Evolutionary conservation across 2,113 vertebrate species (phyloP).

Genomic region (Sturnira hondurensis): DNA sequence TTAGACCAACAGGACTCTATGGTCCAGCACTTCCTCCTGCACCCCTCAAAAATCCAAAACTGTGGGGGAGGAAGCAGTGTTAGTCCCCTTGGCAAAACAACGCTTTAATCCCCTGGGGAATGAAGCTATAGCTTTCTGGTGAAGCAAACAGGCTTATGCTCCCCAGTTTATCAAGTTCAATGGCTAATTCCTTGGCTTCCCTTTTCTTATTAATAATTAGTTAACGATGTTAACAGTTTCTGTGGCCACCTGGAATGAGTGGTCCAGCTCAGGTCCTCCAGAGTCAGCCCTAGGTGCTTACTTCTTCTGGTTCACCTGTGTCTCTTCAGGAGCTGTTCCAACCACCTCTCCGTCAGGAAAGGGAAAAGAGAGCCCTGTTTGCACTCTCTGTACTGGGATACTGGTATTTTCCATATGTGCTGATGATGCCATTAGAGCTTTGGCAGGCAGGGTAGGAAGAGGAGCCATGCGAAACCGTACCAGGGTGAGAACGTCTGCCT

Average conservation of each 20-base stretch:
- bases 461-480: too few relatives aligned
- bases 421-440: neutral
- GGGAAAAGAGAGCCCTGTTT: neutral
- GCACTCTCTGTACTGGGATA: neutral
- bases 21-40: too few relatives aligned
- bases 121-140: too few relatives aligned
- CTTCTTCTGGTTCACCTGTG: neutral
- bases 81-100: too few relatives aligned
- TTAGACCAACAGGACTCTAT: too few relatives aligned
- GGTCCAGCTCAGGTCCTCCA: neutral
- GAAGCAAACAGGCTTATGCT: too few relatives aligned
- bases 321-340: neutral
- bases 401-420: neutral
- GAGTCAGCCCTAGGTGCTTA: neutral
- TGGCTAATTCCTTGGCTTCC: too few relatives aligned
- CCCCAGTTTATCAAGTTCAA: too few relatives aligned
- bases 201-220: too few relatives aligned
- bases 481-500: neutral
- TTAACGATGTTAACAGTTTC: neutral
- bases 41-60: too few relatives aligned
- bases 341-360: neutral
- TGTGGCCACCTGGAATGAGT: neutral
- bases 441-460: accelerated
- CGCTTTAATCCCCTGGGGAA: too few relatives aligned
- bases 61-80: too few relatives aligned